These are phyloP conservation scores for Cervus canadensis DNA, from an alignment of 2,113 vertebrate species.

Conservation along the genomic window DNA sequence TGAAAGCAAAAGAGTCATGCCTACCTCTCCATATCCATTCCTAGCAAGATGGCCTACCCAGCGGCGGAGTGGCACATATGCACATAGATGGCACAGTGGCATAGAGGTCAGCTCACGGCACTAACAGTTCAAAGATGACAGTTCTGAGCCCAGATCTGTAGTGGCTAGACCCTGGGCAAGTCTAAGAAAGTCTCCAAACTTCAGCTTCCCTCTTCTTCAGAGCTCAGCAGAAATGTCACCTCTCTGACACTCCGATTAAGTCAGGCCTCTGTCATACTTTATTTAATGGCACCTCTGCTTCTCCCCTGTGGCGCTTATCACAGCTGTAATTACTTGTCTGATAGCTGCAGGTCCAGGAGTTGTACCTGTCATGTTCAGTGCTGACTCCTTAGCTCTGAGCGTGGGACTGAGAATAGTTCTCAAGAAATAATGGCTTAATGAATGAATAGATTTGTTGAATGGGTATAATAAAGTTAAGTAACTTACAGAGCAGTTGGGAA, in stretches of 20 bases:
- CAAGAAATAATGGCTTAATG: not conserved
- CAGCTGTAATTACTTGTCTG: not conserved
- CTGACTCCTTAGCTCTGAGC: not conserved
- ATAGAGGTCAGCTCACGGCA: rapidly evolving
- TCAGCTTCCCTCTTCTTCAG: not conserved
- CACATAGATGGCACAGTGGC: too few species aligned
- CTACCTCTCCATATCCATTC: not conserved
- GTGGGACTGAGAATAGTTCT: not conserved
- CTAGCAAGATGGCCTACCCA: too few species aligned
- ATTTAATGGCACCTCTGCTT: not conserved
- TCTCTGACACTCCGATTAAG: not conserved
- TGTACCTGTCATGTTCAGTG: not conserved
- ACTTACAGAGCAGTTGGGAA: not conserved
- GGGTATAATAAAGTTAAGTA: not conserved
- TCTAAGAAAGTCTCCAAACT: not conserved
- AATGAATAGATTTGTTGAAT: not conserved
- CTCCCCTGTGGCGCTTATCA: not conserved
- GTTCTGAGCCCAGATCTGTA: not conserved
- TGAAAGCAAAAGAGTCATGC: not conserved
- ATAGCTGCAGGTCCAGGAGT: not conserved
- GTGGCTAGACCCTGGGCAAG: not conserved
- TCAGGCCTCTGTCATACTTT: too few species aligned
- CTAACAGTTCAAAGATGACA: not conserved
- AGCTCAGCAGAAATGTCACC: not conserved
- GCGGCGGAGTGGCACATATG: too few species aligned